These are phyloP conservation scores for Platynereis dumerilii DNA, from an alignment of 2,888 invertebrate species.

Conservation along the genomic window DNA sequence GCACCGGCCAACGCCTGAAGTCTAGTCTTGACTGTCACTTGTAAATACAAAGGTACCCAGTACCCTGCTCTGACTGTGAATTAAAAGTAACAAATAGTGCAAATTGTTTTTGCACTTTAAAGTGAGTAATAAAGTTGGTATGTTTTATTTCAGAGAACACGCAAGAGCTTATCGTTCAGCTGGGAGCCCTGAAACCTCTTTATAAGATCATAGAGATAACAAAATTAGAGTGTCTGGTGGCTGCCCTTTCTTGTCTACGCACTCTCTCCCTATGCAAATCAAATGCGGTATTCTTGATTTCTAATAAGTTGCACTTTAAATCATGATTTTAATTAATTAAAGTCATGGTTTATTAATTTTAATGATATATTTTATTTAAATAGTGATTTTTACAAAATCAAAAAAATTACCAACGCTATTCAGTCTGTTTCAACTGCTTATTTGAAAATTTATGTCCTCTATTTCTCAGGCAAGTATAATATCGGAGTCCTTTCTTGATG, in stretches of 20 bases:
- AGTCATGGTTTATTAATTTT: too few relatives aligned
- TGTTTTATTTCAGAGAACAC: constrained; percentile 42
- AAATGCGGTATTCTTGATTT: constrained; percentile 45
- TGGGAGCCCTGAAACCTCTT: constrained; percentile 44
- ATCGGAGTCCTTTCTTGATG: constrained; percentile 44
- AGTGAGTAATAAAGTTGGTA: too few relatives aligned
- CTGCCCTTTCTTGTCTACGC: constrained; percentile 51
- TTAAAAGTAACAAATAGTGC: background rate
- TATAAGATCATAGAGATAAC: constrained; percentile 40
- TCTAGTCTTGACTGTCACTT: background rate
- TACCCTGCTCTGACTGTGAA: background rate
- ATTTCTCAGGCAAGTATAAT: constrained; percentile 40
- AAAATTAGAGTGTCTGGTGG: constrained; percentile 41
- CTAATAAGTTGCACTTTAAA: too few relatives aligned
- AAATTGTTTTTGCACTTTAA: too few relatives aligned
- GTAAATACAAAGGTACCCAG: background rate
- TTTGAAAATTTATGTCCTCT: background rate
- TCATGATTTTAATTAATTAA: too few relatives aligned
- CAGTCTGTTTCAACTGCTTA: too few relatives aligned
- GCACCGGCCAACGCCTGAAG: too few relatives aligned
- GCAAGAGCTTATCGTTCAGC: constrained; percentile 47
- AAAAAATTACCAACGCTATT: too few relatives aligned
- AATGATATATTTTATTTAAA: too few relatives aligned
- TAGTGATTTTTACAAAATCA: too few relatives aligned
- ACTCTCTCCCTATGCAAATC: constrained; percentile 51